Base-by-base conservation (phyloP, 2,888 invertebrate species). In the Xylocampa areola region DNA sequence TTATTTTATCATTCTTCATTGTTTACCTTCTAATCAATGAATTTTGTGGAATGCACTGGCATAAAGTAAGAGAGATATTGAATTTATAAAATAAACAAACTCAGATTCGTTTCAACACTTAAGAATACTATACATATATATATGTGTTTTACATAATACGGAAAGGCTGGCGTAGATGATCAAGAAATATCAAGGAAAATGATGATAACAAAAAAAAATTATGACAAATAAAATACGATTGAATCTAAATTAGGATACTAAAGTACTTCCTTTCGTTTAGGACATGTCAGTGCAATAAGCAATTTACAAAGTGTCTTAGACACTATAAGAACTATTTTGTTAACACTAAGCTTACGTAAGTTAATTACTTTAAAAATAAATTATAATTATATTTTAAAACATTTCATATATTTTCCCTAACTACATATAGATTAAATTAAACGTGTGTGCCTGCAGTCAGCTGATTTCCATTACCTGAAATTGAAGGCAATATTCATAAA, bases 361-460 rank as follows among this genome's bases (percentile, higher is more conserved):
- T 19, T 36, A 55, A 51, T 37, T 47, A 43, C 58, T 44, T 52
- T 39, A 37, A 63, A 52, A 54, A 49, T 6, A 37, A 37, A 63
- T 50, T 52, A 49, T 6, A 37, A 47, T 62, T 54, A 62, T 35
- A 51, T 55, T 57, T 47, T 36, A 54, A 50, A 57, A 61, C 54
- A 70, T 64, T 70, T 73, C 50, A 70, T 76, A 68, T 68, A 66
- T 57, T 68, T 65, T 59, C 36, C 49, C 69, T 77, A 77, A 47
- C 70, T 73, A 77, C 64, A 21, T 48, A 6, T 41, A 13, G 10
- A 19, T 41, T 14, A 51, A 29, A 33, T 74, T 85, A 91, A 21
- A 92, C 92, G 44, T 92, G 92, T 16, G 92, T 92, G 29, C 89
- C 92, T 32, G 85, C 75, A 45, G 80, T 82, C 36, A 76, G 48